Percentiles rank a stretch among this genome's conserved stretches.
These are phyloP conservation scores for Polypterus senegalus DNA, from an alignment of 2,113 vertebrate genomes.

Conservation along the genomic window DNA sequence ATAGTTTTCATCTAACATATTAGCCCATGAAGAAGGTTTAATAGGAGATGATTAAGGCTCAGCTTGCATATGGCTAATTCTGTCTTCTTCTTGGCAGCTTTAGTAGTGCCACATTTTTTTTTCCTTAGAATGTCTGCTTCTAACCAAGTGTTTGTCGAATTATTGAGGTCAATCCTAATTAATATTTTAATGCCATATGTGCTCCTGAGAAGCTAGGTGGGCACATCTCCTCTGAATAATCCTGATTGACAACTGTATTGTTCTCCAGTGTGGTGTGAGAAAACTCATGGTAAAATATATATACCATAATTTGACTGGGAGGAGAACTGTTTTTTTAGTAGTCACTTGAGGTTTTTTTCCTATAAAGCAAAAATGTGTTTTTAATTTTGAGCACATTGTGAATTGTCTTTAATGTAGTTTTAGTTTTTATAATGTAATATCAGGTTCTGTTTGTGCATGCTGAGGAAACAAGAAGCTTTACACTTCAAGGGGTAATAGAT, in stretches of 20 bases:
- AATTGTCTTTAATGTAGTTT: too few species aligned
- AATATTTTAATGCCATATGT: slow-evolving; percentile 25
- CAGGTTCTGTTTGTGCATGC: too few species aligned
- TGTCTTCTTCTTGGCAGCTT: slow-evolving; percentile 24
- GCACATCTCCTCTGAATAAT: slow-evolving; percentile 27
- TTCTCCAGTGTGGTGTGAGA: slow-evolving; percentile 5
- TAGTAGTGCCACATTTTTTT: slow-evolving; percentile 12
- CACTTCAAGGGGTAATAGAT: too few species aligned
- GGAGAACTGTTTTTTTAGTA: slow-evolving; percentile 9
- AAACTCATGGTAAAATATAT: slow-evolving; percentile 11
- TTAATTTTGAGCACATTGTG: too few species aligned
- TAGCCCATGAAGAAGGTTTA: slow-evolving; percentile 17
- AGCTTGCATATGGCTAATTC: slow-evolving; percentile 35
- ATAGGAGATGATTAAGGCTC: slow-evolving; percentile 24
- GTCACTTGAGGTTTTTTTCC: too few species aligned
- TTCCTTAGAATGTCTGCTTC: slow-evolving; percentile 14
- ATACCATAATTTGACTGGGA: slow-evolving; percentile 11
- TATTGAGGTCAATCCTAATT: slow-evolving; percentile 31
- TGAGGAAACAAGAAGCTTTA: too few species aligned
- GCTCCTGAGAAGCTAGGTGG: slow-evolving; percentile 12
- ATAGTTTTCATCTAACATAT: slow-evolving; percentile 28
- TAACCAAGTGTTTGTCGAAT: slow-evolving; percentile 13
- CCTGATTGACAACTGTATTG: slow-evolving; percentile 29
- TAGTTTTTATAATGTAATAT: too few species aligned
- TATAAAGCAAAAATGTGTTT: too few species aligned